Conservation (phyloP, 2,888 invertebrate species). For the Apeira syringaria region DNA sequence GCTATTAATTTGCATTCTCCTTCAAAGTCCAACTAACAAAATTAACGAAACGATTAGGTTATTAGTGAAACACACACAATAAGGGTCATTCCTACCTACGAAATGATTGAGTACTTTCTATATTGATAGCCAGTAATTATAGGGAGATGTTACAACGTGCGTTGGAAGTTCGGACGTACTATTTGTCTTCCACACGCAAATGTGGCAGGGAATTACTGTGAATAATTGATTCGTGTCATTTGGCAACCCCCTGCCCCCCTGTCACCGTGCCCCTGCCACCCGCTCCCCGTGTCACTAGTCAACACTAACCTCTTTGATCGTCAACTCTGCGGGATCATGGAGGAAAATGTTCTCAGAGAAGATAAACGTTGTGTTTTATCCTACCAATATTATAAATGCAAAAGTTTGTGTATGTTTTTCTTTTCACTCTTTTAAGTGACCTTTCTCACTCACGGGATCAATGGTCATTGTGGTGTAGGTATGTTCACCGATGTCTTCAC, state of each 20-base stretch:
- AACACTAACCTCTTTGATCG: slow-evolving; percentile 35
- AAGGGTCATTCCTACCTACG: slow-evolving; percentile 4
- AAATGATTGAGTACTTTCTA: slow-evolving; percentile 48
- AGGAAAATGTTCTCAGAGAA: too few species aligned
- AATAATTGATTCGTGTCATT: slow-evolving; percentile 83
- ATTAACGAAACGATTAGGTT: slow-evolving; percentile 26
- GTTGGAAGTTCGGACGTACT: slow-evolving; percentile 62
- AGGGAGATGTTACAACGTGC: slow-evolving; percentile 65
- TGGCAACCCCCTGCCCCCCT: slow-evolving; percentile 70
- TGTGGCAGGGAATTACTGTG: slow-evolving; percentile 76
- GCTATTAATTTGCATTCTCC: background rate
- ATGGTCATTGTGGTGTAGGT: too few species aligned
- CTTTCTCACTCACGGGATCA: too few species aligned
- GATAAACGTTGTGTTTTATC: too few species aligned
- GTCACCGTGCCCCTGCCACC: slow-evolving; percentile 28
- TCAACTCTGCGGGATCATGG: too few species aligned
- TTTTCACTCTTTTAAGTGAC: too few species aligned
- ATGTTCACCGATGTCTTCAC: too few species aligned
- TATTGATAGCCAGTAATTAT: slow-evolving; percentile 58
- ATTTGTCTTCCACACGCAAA: slow-evolving; percentile 82
- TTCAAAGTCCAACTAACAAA: slow-evolving; percentile 7
- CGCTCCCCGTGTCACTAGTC: slow-evolving; percentile 37
- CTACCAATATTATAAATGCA: too few species aligned
- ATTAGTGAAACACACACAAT: slow-evolving; percentile 33
- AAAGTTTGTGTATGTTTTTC: too few species aligned